Evolutionary conservation across 2,113 vertebrate species (phyloP).

Genomic region (Cettia cetti): DNA sequence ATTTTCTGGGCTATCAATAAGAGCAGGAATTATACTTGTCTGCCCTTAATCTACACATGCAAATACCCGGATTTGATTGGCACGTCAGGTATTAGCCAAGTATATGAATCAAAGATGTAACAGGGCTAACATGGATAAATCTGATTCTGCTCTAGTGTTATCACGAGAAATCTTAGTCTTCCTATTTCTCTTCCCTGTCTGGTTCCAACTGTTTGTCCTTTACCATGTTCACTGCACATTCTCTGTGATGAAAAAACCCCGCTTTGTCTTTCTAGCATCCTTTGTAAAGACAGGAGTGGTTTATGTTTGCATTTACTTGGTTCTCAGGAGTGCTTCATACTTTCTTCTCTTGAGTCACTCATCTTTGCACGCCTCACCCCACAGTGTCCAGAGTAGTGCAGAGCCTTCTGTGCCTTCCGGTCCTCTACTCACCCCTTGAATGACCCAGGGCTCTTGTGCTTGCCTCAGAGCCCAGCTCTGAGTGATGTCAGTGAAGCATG

Average conservation of each 20-base stretch:
- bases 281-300: neutral
- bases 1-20: neutral
- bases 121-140: neutral
- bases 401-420: neutral
- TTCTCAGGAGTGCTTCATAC: neutral
- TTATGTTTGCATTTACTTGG: accelerated
- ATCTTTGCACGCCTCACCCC: neutral
- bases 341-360: neutral
- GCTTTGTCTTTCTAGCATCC: neutral
- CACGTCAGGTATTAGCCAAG: neutral
- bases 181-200: neutral
- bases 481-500: neutral
- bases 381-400: neutral
- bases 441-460: neutral
- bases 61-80: neutral
- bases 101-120: neutral
- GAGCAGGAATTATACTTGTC: neutral
- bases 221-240: accelerated
- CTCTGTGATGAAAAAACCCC: neutral
- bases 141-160: neutral
- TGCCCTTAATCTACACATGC: neutral
- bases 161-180: neutral
- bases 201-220: neutral
- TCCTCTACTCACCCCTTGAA: neutral
- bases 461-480: neutral